Evolutionary conservation across 2,888 invertebrate genomes (phyloP), one percentile per base, ranked within the genome.

Genomic region (Calliphora vomitoria): DNA sequence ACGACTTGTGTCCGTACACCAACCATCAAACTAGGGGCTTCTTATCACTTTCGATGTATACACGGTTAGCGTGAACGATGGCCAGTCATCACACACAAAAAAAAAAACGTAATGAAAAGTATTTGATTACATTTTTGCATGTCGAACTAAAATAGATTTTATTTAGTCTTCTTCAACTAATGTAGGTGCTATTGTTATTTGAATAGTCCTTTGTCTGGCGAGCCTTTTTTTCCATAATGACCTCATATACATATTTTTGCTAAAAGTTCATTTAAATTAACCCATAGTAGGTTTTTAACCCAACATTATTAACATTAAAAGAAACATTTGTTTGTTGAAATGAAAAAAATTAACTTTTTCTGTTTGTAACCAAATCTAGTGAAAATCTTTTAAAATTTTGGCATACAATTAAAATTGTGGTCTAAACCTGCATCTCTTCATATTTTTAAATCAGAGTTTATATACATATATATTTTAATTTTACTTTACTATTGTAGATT

Each of bases 71-170:
- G 47, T 20, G 35, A 50, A 53, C 38, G 64, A 50, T 50, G 47
- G 5, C 18, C 35, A 50, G 50, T 15, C 15, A 15, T 11, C 8
- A 41, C 20, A 25, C 25, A 58, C 18, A 55, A 0, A 13, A 44
- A 47, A 68, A n/a, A 44, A 47, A 68, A n/a, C 8, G 13, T 8
- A 44, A 55, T 41, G 31, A 68, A 69, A n/a, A 58, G 11, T 72
- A 50, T 74, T 75, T 75, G 44, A 76, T 82, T 53, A 53, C 41
- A 31, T 41, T 60, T 60, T 82, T 68, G 76, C 69, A 83, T 78
- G 75, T 50, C 50, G 50, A 75, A 78, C 15, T 25, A 11, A 72
- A 64, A 44, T 69, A 69, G 38, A 50, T 75, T 82, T 60, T 68
- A 68, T 75, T 60, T 25, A 20, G 25, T 74, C 35, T 44, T 18